Conservation (phyloP, 2,113 vertebrate species). For the Ptilonorhynchus violaceus region DNA sequence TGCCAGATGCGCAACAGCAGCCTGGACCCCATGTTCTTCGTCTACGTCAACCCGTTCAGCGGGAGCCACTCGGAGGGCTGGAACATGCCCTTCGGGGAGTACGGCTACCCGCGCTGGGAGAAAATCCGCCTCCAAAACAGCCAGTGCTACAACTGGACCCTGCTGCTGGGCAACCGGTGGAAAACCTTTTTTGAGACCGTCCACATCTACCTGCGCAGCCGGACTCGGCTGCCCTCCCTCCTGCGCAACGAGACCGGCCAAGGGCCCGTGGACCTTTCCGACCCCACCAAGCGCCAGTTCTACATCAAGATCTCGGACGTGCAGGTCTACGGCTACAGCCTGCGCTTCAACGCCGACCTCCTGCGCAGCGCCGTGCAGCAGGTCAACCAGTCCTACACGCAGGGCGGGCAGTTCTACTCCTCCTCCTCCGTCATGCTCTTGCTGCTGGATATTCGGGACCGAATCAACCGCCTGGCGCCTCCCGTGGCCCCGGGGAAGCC, state of each 20-base stretch:
- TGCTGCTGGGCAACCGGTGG: slow-evolving; percentile 95
- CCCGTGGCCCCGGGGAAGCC: slow-evolving; percentile 93
- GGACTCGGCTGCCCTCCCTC: slow-evolving; percentile 90
- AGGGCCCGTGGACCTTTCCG: slow-evolving; percentile 94
- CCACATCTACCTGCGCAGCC: slow-evolving; percentile 97
- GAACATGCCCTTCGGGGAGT: slow-evolving; percentile 98
- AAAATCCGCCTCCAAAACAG: slow-evolving; percentile 93
- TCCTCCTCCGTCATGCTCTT: slow-evolving; percentile 97
- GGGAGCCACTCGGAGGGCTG: slow-evolving; percentile 98
- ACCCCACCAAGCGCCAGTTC: slow-evolving; percentile 95
- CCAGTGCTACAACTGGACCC: slow-evolving; percentile 99
- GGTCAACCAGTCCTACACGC: slow-evolving; percentile 98
- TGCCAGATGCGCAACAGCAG: slow-evolving; percentile 99
- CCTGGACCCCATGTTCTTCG: slow-evolving; percentile 97
- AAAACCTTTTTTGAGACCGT: slow-evolving; percentile 99
- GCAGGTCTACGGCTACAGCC: slow-evolving; percentile 97
- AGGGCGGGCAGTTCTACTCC: slow-evolving; percentile 95
- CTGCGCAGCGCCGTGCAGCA: slow-evolving; percentile 96
- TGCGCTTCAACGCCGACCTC: slow-evolving; percentile 94
- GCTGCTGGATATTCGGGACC: slow-evolving; percentile 96
- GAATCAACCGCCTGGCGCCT: slow-evolving; percentile 96
- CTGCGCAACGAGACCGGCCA: slow-evolving; percentile 94
- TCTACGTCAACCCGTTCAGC: slow-evolving; percentile 97
- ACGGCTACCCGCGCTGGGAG: slow-evolving; percentile 96
- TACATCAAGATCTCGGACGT: slow-evolving; percentile 99